Percentiles rank a stretch among this genome's conserved stretches.
phyloP scores from a whole-genome alignment of 2,797 vertebrate genomes.

The Sciaenops ocellatus region DNA sequence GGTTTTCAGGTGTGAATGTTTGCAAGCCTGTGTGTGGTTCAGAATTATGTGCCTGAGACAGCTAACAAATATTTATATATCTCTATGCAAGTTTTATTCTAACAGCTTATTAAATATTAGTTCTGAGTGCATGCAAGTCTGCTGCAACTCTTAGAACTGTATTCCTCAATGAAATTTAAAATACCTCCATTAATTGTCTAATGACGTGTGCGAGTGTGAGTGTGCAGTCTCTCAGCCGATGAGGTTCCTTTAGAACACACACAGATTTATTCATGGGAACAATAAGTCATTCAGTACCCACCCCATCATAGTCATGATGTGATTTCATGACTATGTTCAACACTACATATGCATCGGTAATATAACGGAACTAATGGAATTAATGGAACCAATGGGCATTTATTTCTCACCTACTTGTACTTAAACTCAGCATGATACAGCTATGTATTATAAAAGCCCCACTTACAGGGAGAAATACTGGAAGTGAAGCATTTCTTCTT shows the following conservation, averaged over 20 bases:
- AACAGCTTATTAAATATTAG: constrained; percentile 49
- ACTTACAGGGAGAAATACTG: constrained; percentile 11
- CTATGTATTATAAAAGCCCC: constrained; percentile 45
- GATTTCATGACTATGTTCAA: constrained; percentile 33
- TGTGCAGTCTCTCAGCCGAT: too few relatives aligned
- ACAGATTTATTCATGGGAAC: neutral
- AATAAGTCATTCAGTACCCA: constrained; percentile 6
- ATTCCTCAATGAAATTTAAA: constrained; percentile 4
- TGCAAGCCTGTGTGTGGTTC: constrained; percentile 27
- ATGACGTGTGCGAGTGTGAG: neutral
- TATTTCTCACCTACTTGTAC: constrained; percentile 47
- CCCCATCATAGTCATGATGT: constrained; percentile 14
- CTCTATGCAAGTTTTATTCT: constrained; percentile 41
- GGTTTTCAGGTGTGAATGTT: constrained; percentile 50
- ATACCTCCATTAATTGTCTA: neutral
- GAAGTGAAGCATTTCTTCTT: constrained; percentile 23
- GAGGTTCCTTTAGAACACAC: too few relatives aligned
- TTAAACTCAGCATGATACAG: constrained; percentile 50
- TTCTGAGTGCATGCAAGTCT: constrained; percentile 4
- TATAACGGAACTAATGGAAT: constrained; percentile 59
- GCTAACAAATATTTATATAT: constrained; percentile 44
- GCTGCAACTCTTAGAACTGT: constrained; percentile 1
- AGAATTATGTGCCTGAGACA: constrained; percentile 34
- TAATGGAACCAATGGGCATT: constrained; percentile 54
- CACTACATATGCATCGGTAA: constrained; percentile 20